phyloP scores from a whole-genome alignment of 2,797 vertebrate genomes.

The Microctenopoma steveboyesi region DNA sequence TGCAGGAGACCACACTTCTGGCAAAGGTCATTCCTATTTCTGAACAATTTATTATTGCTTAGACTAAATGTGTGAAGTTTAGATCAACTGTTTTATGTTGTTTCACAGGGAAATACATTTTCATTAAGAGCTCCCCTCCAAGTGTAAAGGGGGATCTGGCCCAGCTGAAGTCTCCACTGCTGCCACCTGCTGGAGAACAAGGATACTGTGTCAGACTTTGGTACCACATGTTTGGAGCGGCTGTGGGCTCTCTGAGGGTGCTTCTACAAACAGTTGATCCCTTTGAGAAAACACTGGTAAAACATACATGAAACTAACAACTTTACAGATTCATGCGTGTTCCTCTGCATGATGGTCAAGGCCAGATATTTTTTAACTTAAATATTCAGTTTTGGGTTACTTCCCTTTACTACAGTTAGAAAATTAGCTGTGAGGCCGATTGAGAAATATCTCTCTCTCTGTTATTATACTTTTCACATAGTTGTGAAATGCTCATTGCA shows the following conservation, averaged over 20 bases:
- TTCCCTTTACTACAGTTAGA: slow-evolving; percentile 52
- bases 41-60: neutral
- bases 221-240: slow-evolving; percentile 84
- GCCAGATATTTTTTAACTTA: neutral
- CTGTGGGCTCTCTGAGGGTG: slow-evolving; percentile 77
- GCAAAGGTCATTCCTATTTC: slow-evolving; percentile 66
- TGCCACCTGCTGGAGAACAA: slow-evolving; percentile 73
- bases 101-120: slow-evolving; percentile 79
- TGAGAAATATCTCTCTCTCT: slow-evolving; percentile 61
- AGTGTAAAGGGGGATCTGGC: slow-evolving; percentile 61
- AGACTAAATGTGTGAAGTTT: neutral
- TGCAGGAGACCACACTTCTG: slow-evolving; percentile 79
- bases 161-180: slow-evolving; percentile 77
- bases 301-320: neutral
- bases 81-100: neutral
- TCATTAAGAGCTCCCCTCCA: slow-evolving; percentile 74
- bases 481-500: slow-evolving; percentile 77
- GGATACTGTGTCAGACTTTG: slow-evolving; percentile 84
- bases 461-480: slow-evolving; percentile 53
- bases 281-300: slow-evolving; percentile 72
- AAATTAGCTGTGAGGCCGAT: slow-evolving; percentile 37
- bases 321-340: neutral
- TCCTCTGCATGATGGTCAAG: neutral
- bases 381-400: slow-evolving; percentile 24
- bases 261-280: slow-evolving; percentile 65